These are phyloP conservation scores for Hoplostethus atlanticus DNA, from an alignment of 2,797 vertebrate genomes.

Conservation along the genomic window DNA sequence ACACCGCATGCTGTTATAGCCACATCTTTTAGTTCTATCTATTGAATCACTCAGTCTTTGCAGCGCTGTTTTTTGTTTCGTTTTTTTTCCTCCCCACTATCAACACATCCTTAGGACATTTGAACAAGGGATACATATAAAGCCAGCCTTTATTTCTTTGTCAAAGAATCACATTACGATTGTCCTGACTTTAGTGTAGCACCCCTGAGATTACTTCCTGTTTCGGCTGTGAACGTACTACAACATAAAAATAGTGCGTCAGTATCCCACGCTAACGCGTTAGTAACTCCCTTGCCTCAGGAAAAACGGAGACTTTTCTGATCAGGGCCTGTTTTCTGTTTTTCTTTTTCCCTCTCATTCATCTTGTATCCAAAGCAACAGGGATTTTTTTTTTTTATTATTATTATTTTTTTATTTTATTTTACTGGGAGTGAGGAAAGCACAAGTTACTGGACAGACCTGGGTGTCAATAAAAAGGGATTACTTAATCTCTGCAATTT, in stretches of 20 bases:
- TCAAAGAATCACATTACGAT: neutral
- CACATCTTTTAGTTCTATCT: constrained; percentile 8
- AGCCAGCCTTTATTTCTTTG: constrained; percentile 1
- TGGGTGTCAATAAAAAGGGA: constrained; percentile 82
- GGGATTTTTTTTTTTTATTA: constrained; percentile 52
- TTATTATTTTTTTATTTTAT: constrained; percentile 10
- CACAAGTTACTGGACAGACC: constrained; percentile 83
- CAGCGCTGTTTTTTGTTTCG: neutral
- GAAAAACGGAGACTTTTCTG: constrained; percentile 67
- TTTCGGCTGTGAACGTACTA: constrained; percentile 26
- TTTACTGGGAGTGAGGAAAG: constrained; percentile 78
- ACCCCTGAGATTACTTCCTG: neutral
- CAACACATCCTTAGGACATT: constrained; percentile 8
- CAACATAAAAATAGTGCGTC: constrained; percentile 34
- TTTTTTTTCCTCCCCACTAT: too few relatives aligned
- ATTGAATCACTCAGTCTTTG: neutral
- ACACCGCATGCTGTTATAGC: constrained; percentile 33
- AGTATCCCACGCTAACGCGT: constrained; percentile 35
- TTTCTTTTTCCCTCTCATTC: constrained; percentile 44
- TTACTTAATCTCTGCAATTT: constrained; percentile 78
- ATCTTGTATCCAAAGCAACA: constrained; percentile 73
- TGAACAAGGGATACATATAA: constrained; percentile 23
- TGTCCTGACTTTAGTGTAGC: constrained; percentile 1
- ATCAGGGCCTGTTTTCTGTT: constrained; percentile 66
- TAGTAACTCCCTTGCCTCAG: constrained; percentile 68